phyloP scores from a whole-genome alignment of 2,888 invertebrate genomes.

The Andrena trimmerana region DNA sequence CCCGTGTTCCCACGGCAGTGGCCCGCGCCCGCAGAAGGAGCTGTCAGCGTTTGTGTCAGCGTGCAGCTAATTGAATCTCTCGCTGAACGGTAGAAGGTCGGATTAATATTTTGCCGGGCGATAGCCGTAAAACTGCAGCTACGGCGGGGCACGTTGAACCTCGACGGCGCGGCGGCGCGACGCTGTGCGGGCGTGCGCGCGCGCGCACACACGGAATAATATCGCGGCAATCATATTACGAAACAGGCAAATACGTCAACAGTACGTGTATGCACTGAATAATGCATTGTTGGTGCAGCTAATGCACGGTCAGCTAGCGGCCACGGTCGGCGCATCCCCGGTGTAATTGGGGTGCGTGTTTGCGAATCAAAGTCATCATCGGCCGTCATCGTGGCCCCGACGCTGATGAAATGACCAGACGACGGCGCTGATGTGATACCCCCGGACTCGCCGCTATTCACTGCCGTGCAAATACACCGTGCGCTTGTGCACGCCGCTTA shows the following conservation, averaged over 20 bases:
- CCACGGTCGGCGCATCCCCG: slow-evolving; percentile 64
- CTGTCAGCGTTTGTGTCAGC: slow-evolving; percentile 22
- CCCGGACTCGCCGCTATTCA: slow-evolving; percentile 25
- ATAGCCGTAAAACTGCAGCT: slow-evolving; percentile 65
- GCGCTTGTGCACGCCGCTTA: slow-evolving; percentile 42
- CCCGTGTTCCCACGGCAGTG: slow-evolving; percentile 55
- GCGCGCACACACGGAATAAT: slow-evolving; percentile 77
- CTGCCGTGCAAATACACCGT: slow-evolving; percentile 51
- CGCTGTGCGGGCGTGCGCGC: slow-evolving; percentile 2
- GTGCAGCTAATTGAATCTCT: slow-evolving; percentile 27
- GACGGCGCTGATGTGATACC: slow-evolving; percentile 45
- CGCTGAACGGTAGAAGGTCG: slow-evolving; percentile 37
- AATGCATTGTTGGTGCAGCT: slow-evolving; percentile 85
- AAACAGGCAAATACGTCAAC: slow-evolving; percentile 82
- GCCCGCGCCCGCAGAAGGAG: neutral
- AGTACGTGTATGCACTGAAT: slow-evolving; percentile 81
- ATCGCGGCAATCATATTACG: slow-evolving; percentile 83
- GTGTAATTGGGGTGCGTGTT: slow-evolving; percentile 84
- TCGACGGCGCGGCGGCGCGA: no score
- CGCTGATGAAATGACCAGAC: slow-evolving; percentile 76
- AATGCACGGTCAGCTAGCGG: slow-evolving; percentile 84
- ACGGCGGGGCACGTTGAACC: slow-evolving; percentile 57
- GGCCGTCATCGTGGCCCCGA: slow-evolving; percentile 77
- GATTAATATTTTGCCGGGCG: slow-evolving; percentile 65
- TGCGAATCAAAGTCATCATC: slow-evolving; percentile 85